A percentile compares a stretch with the other conserved stretches of the same genome.
Conservation (phyloP, 2,888 invertebrate genomes). For the Pyrgus malvae region DNA sequence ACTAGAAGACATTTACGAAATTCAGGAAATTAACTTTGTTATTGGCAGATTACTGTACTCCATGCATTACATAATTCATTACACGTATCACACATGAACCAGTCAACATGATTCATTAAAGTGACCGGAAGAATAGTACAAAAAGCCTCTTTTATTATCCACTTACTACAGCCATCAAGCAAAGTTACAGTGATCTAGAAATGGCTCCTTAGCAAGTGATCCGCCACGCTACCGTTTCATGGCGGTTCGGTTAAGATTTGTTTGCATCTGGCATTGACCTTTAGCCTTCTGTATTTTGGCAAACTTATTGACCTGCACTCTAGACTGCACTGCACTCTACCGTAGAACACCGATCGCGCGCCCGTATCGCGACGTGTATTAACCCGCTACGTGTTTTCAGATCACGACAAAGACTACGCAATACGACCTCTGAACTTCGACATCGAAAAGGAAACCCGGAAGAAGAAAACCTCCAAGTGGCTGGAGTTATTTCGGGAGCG, state of each 20-base stretch:
- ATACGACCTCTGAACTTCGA: slow-evolving; percentile 92
- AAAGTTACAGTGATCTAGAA: slow-evolving; percentile 59
- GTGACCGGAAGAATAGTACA: slow-evolving; percentile 5
- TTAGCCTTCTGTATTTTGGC: slow-evolving; percentile 74
- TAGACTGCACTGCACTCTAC: slow-evolving; percentile 72
- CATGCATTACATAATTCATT: too few species aligned
- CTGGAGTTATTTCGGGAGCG: slow-evolving; percentile 95
- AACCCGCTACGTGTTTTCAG: slow-evolving; percentile 79
- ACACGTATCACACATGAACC: too few species aligned
- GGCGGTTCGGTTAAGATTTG: slow-evolving; percentile 64
- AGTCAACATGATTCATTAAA: background rate
- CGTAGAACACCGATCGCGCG: slow-evolving; percentile 56
- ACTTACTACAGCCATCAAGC: slow-evolving; percentile 42
- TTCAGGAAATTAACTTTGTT: too few species aligned
- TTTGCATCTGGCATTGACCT: slow-evolving; percentile 72
- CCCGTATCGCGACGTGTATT: slow-evolving; percentile 46
- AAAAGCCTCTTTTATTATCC: slow-evolving; percentile 34
- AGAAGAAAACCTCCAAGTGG: slow-evolving; percentile 95
- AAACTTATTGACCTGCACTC: slow-evolving; percentile 75
- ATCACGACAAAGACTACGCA: slow-evolving; percentile 87
- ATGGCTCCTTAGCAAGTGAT: slow-evolving; percentile 47
- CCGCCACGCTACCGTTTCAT: slow-evolving; percentile 54
- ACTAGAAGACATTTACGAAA: too few species aligned
- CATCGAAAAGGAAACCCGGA: slow-evolving; percentile 93
- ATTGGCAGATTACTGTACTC: too few species aligned